These are phyloP conservation scores for Echinarachnius parma DNA, from an alignment of 53 echinoderm and acorn worm species.

Conservation along the genomic window DNA sequence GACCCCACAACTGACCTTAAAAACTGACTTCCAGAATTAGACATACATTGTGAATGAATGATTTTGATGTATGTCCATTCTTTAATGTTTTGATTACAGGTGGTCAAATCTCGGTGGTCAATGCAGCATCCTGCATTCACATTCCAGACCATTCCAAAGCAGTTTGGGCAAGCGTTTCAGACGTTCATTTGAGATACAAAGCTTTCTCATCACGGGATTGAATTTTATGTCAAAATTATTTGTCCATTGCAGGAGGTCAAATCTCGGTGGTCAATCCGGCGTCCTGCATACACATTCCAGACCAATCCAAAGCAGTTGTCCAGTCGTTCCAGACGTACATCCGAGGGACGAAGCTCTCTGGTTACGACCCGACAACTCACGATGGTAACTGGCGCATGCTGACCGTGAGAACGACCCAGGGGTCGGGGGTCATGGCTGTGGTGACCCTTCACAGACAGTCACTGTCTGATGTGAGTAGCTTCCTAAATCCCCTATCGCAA, in stretches of 20 bases:
- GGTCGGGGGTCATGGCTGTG: conserved; percentile 72
- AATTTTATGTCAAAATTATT: too few relatives aligned
- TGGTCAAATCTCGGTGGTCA: conserved; percentile 75
- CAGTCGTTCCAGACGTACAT: conserved; percentile 74
- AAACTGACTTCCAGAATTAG: too few relatives aligned
- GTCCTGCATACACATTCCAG: conserved; percentile 59
- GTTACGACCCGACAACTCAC: conserved; percentile 72
- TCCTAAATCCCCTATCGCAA: not conserved
- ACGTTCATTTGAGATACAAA: conserved; percentile 66
- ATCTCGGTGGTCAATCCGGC: conserved; percentile 75
- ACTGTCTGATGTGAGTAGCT: conserved; percentile 60
- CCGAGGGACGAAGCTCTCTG: conserved; percentile 56
- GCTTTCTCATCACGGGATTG: too few relatives aligned
- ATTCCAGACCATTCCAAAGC: conserved; percentile 60
- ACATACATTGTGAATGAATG: too few relatives aligned
- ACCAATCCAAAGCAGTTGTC: conserved; percentile 63
- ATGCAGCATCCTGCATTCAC: conserved; percentile 61
- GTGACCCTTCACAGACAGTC: conserved; percentile 74
- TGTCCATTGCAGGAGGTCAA: conserved; percentile 79
- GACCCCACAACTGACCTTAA: too few relatives aligned
- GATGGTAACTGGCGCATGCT: conserved; percentile 80
- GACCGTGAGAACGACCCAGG: conserved; percentile 72
- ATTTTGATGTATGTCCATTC: too few relatives aligned
- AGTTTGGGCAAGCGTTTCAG: conserved; percentile 72
- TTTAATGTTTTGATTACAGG: too few relatives aligned